phyloP scores from a whole-genome alignment of 2,113 vertebrate species.

The Mionectes macconnelli region DNA sequence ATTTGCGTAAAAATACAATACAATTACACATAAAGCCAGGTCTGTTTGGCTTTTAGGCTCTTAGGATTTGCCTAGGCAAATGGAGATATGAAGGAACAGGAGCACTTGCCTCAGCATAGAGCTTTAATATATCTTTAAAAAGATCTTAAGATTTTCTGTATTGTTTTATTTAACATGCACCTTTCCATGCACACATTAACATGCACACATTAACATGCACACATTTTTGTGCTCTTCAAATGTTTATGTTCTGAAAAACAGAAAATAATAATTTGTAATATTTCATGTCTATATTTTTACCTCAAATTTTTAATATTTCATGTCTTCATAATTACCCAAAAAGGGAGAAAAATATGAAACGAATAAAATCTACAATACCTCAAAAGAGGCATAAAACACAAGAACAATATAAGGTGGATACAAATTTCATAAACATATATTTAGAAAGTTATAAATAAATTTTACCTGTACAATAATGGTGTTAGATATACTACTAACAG shows the following conservation, averaged over 20 bases:
- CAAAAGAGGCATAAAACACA: neutral
- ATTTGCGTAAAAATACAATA: neutral
- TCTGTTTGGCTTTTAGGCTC: neutral
- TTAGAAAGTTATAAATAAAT: neutral
- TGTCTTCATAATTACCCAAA: neutral
- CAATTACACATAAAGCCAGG: neutral
- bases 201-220: too few species aligned
- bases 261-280: neutral
- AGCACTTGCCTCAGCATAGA: neutral
- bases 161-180: neutral
- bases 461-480: neutral
- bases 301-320: neutral
- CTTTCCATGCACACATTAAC: too few species aligned
- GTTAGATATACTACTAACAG: neutral
- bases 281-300: neutral
- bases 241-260: neutral
- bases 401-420: neutral
- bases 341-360: neutral
- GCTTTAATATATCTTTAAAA: neutral
- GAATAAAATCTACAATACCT: neutral
- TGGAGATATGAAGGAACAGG: neutral
- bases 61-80: neutral
- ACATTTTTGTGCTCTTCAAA: neutral
- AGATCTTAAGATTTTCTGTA: neutral
- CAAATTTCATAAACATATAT: neutral